These are phyloP conservation scores for Neoascia interrupta DNA, from an alignment of 2,888 invertebrate species.

Conservation along the genomic window DNA sequence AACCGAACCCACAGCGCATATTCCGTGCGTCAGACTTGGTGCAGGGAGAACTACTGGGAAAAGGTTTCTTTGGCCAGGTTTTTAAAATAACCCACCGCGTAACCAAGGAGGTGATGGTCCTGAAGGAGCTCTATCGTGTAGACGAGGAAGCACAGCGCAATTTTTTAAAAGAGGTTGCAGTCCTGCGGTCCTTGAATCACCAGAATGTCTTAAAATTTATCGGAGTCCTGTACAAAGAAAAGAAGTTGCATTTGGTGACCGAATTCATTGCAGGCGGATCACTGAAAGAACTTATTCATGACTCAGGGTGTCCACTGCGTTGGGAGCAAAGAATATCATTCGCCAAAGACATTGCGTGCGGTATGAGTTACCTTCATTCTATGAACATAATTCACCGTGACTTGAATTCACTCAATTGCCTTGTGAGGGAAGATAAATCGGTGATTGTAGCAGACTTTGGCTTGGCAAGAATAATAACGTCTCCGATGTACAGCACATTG, in stretches of 20 bases:
- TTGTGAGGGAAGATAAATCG: conserved; percentile 93
- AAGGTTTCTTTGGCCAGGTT: conserved; percentile 96
- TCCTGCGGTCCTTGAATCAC: conserved; percentile 92
- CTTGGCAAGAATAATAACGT: conserved; percentile 88
- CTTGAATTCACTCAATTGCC: conserved; percentile 96
- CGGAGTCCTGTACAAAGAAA: conserved; percentile 95
- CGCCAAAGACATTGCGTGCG: conserved; percentile 94
- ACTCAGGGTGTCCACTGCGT: conserved; percentile 84
- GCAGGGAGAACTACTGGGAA: conserved; percentile 92
- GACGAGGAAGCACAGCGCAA: conserved; percentile 97
- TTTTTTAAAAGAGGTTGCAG: conserved; percentile 97
- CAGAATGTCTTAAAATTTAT: conserved; percentile 94
- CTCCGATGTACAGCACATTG: conserved; percentile 78
- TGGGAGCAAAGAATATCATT: conserved; percentile 92
- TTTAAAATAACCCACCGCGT: conserved; percentile 94
- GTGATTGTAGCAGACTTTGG: conserved; percentile 98
- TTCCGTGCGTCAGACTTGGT: conserved; percentile 95
- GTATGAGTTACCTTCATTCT: conserved; percentile 96
- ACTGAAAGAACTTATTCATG: conserved; percentile 90
- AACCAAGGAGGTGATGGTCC: conserved; percentile 96
- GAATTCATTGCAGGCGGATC: conserved; percentile 97
- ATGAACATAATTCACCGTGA: conserved; percentile 97
- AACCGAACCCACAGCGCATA: conserved; percentile 84
- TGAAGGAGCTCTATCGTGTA: conserved; percentile 94
- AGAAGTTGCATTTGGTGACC: conserved; percentile 93